A percentile compares a stretch with the other conserved stretches of the same genome.
Conservation (phyloP, 2,797 vertebrate species). For the Natrix natrix region DNA sequence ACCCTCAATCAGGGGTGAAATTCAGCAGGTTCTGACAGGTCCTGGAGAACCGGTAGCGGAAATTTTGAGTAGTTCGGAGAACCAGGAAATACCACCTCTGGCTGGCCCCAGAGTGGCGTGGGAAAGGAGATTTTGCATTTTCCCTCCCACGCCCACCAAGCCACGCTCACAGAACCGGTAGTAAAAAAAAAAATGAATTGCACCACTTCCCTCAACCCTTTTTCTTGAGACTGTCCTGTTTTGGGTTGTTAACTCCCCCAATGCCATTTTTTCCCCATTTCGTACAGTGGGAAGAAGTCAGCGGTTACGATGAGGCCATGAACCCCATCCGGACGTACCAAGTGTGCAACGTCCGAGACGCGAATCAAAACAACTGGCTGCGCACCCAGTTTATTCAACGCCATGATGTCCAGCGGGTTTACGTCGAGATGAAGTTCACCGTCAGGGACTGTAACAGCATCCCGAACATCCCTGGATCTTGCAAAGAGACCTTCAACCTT, state of each 20-base stretch:
- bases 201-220: no score
- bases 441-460: conserved; percentile 98
- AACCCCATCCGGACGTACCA: conserved; percentile 98
- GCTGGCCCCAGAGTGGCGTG: no score
- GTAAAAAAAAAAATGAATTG: no score
- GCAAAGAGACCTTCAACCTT: conserved; percentile 99
- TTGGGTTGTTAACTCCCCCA: background rate
- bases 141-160: no score
- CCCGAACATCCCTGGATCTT: conserved; percentile 96
- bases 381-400: conserved; percentile 92
- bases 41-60: no score
- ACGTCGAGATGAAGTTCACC: conserved; percentile 96
- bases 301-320: conserved; percentile 93
- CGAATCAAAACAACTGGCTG: conserved; percentile 98
- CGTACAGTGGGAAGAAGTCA: conserved; percentile 96
- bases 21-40: no score
- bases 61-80: no score
- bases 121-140: no score
- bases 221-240: no score
- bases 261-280: background rate
- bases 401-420: conserved; percentile 90
- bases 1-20: no score
- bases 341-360: conserved; percentile 90
- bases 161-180: no score
- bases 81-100: no score